Evolutionary conservation across 2,797 vertebrate genomes (phyloP), one percentile per base, ranked within the genome.

Genomic region (Triplophysa bombifrons): DNA sequence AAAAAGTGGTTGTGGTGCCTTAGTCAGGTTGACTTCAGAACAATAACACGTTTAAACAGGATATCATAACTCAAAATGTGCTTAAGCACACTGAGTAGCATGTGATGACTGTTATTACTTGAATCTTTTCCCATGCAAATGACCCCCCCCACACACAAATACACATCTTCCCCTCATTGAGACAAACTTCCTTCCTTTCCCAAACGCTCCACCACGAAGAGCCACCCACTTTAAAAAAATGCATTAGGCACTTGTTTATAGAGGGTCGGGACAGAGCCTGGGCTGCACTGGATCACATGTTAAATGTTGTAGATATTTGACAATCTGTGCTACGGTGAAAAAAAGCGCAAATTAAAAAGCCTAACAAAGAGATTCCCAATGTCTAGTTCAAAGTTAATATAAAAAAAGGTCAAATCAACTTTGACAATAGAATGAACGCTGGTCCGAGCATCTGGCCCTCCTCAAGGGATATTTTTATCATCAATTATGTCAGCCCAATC

Each of bases 141-240:
- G 44, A 78, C 56, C 41, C 27, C 51, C 20, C 34, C 53, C 51
- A 67, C 20, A 67, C 20, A 63, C 69, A 81, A 69, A 83, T n/a
- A 81, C 55, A 61, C 30, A 63, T 48, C 68, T 84, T 84, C 80
- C 80, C 74, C 71, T 86, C 71, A 84, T 81, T 86, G 74, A 86
- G 68, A 46, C 17, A 58, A 11, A 41, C 60, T 82, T 84, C 82
- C 80, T 84, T 84, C 80, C 80, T 67, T 44, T 48, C 44, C 69
- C 66, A 65, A 46, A 50, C 64, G 53, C 55, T 68, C 17, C 68
- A 41, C 48, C 53, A 20, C n/a, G 41, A 56, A 78, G 71, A 81
- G 72, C 65, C 72, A 67, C 70, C 70, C 77, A 80, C 46, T 75
- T 73, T 66, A 14, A 70, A 14, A 70, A 74, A 80, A 71, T 64